Evolutionary conservation across 2,888 invertebrate genomes (phyloP).

Genomic region (Watsonalla cultraria): DNA sequence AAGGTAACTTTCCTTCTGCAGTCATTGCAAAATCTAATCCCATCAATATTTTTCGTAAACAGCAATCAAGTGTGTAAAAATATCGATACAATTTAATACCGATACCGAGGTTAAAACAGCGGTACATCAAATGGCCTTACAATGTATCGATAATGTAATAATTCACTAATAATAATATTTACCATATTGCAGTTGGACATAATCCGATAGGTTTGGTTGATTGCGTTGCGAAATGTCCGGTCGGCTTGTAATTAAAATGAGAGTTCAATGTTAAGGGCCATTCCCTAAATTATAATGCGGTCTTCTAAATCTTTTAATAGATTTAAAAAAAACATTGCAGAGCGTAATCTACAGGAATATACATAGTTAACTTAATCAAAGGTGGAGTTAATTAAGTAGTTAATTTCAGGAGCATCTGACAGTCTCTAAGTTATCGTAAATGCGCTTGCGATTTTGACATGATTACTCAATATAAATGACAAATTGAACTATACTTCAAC

Average conservation of each 20-base stretch:
- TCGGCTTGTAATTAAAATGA: conserved; percentile 24
- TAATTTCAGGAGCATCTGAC: too few relatives aligned
- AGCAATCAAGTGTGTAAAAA: not conserved
- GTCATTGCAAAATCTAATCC: not conserved
- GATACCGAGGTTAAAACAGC: not conserved
- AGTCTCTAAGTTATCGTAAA: too few relatives aligned
- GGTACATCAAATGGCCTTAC: not conserved
- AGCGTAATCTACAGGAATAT: too few relatives aligned
- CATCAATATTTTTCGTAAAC: not conserved
- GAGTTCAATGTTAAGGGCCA: conserved; percentile 28
- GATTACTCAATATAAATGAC: too few relatives aligned
- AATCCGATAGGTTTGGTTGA: conserved; percentile 14
- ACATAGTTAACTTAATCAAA: too few relatives aligned
- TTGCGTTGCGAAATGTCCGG: conserved; percentile 27
- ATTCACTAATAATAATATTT: conserved; percentile 12
- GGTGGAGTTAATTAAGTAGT: too few relatives aligned
- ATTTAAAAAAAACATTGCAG: too few relatives aligned
- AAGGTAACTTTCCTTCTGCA: too few relatives aligned
- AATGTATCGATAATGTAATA: not conserved
- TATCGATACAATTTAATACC: not conserved
- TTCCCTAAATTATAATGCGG: conserved; percentile 15
- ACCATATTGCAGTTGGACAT: conserved; percentile 23
- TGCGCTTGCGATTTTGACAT: too few relatives aligned
- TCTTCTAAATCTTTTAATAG: not conserved
- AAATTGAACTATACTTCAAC: too few relatives aligned